Evolutionary conservation across 2,888 invertebrate species (phyloP), one percentile per base, ranked within the genome.

Genomic region (Rhodophaea formosa): DNA sequence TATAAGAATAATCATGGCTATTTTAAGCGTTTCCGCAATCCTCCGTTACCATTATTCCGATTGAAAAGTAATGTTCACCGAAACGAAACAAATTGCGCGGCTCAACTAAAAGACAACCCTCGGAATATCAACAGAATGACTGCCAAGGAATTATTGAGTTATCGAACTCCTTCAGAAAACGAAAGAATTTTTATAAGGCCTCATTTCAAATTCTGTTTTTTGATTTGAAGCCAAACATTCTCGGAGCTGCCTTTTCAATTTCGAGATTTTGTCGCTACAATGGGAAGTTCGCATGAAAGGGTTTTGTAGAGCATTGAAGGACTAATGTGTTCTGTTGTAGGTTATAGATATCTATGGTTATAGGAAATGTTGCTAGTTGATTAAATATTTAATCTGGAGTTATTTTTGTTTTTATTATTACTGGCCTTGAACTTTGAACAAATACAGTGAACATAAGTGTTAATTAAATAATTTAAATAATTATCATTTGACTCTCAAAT

Each of bases 141-240:
- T 59, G 47, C 53, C 56, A 53, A 53, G 53, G 64, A 68, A 62
- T 71, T 70, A 75, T 78, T 71, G 72, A 74, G 74, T 75, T 75
- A 77, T 70, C 64, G 64, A 74, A 75, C 66, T 75, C 68, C 62
- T 68, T 70, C 60, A 67, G 68, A 68, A 70, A 69, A 69, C 58
- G 66, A 68, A 70, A 69, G 43, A 53, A 69, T 68, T 67, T 74
- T 69, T 71, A 67, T 72, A 69, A 64, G 62, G 71, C 64, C 69
- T 74, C 70, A 73, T 76, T 68, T 67, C 57, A 43, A 59, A 79
- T 77, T 76, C 73, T 64, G 65, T 70, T 72, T 73, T 65, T 67
- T 60, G 57, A 66, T 55, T 45, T 32, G n/a, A 45, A 32, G 44
- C 14, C 54, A 55, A 45, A 55, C 46, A 55, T 15, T 32, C 54